These are phyloP conservation scores for Hystrix brachyura DNA, from an alignment of 2,113 vertebrate genomes.

Conservation along the genomic window DNA sequence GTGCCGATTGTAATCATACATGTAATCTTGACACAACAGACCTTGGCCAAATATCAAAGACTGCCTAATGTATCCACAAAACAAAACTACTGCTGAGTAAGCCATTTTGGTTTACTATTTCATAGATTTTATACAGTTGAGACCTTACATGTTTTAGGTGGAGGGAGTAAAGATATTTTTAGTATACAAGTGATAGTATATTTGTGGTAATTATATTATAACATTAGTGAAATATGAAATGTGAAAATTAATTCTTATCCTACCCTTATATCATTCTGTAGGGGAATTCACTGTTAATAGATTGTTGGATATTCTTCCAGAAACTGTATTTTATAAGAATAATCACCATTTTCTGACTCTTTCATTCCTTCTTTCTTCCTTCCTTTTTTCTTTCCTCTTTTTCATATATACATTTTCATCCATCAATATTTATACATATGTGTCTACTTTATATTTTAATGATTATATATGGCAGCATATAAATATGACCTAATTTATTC, in stretches of 20 bases:
- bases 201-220: slow-evolving; percentile 23
- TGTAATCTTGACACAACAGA: neutral
- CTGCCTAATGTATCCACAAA: neutral
- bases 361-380: neutral
- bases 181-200: neutral
- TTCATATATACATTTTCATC: neutral
- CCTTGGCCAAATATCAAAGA: neutral
- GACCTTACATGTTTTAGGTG: neutral
- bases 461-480: neutral
- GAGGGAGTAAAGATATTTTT: neutral
- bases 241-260: slow-evolving; percentile 45
- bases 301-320: neutral
- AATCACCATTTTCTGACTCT: neutral
- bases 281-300: neutral
- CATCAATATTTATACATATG: neutral
- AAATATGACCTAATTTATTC: neutral
- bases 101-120: neutral
- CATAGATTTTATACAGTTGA: neutral
- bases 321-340: neutral
- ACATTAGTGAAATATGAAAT: slow-evolving; percentile 27
- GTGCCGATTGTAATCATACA: no score
- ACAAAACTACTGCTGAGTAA: neutral
- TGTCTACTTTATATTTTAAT: neutral
- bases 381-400: neutral
- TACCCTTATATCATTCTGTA: neutral